Evolutionary conservation across 1,140 invertebrate species (phyloP), one percentile per base, ranked within the genome.

Genomic region (Drosophila insularis): DNA sequence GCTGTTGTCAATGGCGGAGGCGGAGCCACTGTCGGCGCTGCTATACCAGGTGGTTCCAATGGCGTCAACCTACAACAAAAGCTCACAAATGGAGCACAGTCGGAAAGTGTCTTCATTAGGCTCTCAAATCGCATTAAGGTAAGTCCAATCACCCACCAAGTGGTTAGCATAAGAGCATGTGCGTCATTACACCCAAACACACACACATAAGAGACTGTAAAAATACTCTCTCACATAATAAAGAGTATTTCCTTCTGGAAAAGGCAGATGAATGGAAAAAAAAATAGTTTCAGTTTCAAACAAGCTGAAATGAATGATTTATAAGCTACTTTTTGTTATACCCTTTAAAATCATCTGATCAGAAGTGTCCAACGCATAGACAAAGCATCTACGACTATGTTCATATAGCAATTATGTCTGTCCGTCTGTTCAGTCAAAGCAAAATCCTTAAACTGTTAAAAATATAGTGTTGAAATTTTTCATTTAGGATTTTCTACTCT

Each of bases 61-160:
- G 68, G 60, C 7, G 35, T 82, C 10, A 91, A 78, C 55, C 56
- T 81, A 14, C 89, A 90, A 53, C 78, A 89, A 35, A 91, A 91
- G 50, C 68, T 91, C 14, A 75, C 90, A 1, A 80, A 84, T 63
- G 86, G 94, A 85, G 93, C 92, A 5, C 96, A 97, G 80, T 98
- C 99, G 76, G 98, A 99, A 92, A 98, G 98, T 3, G 97, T 99
- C 21, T 99, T 99, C 91, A 94, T 99, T 78, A 94, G 98, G 74
- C 93, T 99, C 23, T 98, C 97, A 37, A 99, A 99, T 93, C 95
- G 98, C 85, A 98, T 99, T 27, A 98, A 98, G 94, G 96, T 97
- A 90, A 90, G 91, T 85, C 21, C 19, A 27, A 27, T 0, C 27
- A 27, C 27, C 4, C 8, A 35, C 7, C 2, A 17, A 35, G 68